phyloP scores from a whole-genome alignment of 2,113 vertebrate genomes.

The Cynopterus brachyotis region DNA sequence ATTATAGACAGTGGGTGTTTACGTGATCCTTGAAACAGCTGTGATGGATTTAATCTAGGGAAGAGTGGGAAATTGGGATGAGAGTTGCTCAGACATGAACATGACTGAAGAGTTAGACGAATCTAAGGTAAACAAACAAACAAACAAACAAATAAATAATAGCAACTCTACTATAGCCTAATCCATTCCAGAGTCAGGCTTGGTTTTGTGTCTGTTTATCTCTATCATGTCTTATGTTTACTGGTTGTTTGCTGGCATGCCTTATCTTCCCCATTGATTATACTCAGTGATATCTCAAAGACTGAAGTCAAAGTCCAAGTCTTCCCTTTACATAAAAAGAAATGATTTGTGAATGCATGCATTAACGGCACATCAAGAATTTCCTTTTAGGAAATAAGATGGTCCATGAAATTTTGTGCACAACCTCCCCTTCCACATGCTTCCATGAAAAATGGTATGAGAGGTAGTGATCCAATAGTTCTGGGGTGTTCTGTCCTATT shows the following conservation, averaged over 20 bases:
- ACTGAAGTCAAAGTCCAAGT: neutral
- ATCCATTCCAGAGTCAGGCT: neutral
- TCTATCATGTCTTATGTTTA: neutral
- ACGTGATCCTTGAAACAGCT: neutral
- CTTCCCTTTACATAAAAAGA: neutral
- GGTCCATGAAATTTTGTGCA: accelerated
- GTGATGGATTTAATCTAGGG: accelerated
- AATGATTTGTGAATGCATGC: neutral
- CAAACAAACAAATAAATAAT: neutral
- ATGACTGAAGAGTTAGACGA: neutral
- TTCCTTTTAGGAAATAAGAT: neutral
- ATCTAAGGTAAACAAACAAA: neutral
- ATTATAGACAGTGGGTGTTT: neutral
- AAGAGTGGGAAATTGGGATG: neutral
- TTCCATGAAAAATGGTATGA: neutral
- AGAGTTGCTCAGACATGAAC: neutral
- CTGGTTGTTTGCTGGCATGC: neutral
- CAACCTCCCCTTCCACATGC: neutral
- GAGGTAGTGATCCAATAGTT: neutral
- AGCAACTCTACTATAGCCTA: neutral
- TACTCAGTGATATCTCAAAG: neutral
- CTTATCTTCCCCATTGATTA: neutral
- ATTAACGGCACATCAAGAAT: neutral
- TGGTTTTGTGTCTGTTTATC: neutral
- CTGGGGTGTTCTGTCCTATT: neutral